Evolutionary conservation across 2,113 vertebrate species (phyloP).

Genomic region (Butastur rufipennis): DNA sequence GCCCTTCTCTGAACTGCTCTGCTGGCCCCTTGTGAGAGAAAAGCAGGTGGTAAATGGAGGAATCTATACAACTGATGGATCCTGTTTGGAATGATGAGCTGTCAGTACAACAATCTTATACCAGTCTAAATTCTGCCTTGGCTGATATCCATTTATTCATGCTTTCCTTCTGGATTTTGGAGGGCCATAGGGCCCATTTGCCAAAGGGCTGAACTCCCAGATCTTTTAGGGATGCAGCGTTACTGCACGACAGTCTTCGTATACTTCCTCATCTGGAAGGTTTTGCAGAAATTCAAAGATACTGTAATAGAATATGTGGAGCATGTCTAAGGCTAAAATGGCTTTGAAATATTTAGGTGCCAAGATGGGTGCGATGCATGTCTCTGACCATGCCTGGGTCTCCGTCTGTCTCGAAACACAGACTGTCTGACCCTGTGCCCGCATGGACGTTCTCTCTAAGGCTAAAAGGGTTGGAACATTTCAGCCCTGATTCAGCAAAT

Average conservation of each 20-base stretch:
- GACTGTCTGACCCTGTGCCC: background rate
- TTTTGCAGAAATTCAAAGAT: background rate
- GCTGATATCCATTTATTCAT: background rate
- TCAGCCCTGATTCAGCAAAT: background rate
- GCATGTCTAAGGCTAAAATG: background rate
- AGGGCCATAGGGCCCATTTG: background rate
- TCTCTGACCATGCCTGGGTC: background rate
- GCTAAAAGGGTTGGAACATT: background rate
- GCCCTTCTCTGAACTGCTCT: background rate
- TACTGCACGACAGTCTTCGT: background rate
- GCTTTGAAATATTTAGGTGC: background rate
- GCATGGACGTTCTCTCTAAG: background rate
- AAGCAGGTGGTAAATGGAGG: background rate
- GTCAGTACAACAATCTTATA: background rate
- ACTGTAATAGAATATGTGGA: background rate
- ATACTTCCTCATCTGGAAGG: background rate
- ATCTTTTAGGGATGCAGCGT: background rate
- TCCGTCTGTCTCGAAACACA: background rate
- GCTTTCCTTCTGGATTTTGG: background rate
- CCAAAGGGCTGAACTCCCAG: background rate
- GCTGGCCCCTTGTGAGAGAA: background rate
- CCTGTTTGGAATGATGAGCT: background rate
- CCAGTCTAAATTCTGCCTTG: background rate
- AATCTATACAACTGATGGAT: background rate
- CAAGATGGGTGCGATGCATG: rapidly evolving